phyloP scores from a whole-genome alignment of 53 echinoderm and acorn worm genomes.

The Henricia sp. region DNA sequence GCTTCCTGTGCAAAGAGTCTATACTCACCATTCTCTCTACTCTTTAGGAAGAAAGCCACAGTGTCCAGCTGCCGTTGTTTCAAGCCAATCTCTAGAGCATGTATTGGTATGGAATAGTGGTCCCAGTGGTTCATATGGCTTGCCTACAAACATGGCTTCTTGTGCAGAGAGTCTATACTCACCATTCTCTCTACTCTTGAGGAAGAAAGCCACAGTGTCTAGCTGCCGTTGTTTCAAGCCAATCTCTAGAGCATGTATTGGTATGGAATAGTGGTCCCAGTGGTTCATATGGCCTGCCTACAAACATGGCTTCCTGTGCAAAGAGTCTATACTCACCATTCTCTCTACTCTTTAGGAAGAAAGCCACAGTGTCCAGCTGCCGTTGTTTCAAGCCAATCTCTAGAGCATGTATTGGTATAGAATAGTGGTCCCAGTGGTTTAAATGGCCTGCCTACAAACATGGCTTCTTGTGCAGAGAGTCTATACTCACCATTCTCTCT shows the following conservation, averaged over 20 bases:
- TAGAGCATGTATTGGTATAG: conserved; percentile 91
- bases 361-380: conserved; percentile 91
- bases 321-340: conserved; percentile 78
- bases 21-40: too few relatives aligned
- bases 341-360: conserved; percentile 91
- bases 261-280: conserved; percentile 92
- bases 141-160: too few relatives aligned
- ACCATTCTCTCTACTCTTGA: conserved; percentile 88
- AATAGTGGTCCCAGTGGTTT: conserved; percentile 91
- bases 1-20: too few relatives aligned
- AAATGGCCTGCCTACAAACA: too few relatives aligned
- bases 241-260: conserved; percentile 92
- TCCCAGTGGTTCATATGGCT: too few relatives aligned
- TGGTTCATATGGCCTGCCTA: conserved; percentile 80
- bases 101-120: too few relatives aligned
- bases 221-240: conserved; percentile 91
- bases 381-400: conserved; percentile 89
- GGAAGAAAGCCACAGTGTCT: conserved; percentile 91
- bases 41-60: too few relatives aligned
- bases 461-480: too few relatives aligned
- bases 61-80: too few relatives aligned
- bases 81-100: too few relatives aligned
- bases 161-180: too few relatives aligned
- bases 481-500: conserved; percentile 89
- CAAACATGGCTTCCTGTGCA: too few relatives aligned